Evolutionary conservation across 2,888 invertebrate species (phyloP), one percentile per base, ranked within the genome.

Genomic region (Rotaria macrura): DNA sequence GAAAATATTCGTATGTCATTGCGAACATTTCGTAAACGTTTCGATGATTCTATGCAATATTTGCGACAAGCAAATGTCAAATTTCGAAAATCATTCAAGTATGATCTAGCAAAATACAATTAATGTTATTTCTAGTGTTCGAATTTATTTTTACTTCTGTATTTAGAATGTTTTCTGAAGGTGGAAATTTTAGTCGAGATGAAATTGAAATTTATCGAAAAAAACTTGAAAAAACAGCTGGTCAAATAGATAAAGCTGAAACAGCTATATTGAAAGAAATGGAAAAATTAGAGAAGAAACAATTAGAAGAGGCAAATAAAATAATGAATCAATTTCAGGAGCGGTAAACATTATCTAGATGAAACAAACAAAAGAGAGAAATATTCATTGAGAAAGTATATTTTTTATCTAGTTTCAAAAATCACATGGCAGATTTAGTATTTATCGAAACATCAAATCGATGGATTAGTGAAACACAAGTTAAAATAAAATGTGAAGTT

Each of bases 11-110:
- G 91, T 49, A 88, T 89, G 9, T 90, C 90, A 17, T 87, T 91
- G 83, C 88, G 90, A 38, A 88, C 89, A 87, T 91, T 90, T 88
- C 88, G 90, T 14, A 89, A 90, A 85, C 89, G 90, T 86, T 88
- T 91, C 34, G 91, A 91, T 86, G 89, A 90, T 85, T 89, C 89
- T 1, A 87, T 91, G 47, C 90, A 90, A 88, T 90, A 89, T 89
- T 87, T 91, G 85, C 87, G 90, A 72, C 89, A 90, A 87, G 90
- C 90, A 52, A 91, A 91, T 87, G 90, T 90, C 40, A 88, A 89
- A 85, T 90, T 91, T 87, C 90, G 90, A 86, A 90, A 90, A 86
- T 90, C 90, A 43, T 91, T 91, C 88, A 90, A 89, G 91, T 91
- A 87, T 87, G 89, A 85, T 34, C 52, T 55, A 49, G 6, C 38